Evolutionary conservation across 2,888 invertebrate genomes (phyloP).

Genomic region (Chloromyia formosa): DNA sequence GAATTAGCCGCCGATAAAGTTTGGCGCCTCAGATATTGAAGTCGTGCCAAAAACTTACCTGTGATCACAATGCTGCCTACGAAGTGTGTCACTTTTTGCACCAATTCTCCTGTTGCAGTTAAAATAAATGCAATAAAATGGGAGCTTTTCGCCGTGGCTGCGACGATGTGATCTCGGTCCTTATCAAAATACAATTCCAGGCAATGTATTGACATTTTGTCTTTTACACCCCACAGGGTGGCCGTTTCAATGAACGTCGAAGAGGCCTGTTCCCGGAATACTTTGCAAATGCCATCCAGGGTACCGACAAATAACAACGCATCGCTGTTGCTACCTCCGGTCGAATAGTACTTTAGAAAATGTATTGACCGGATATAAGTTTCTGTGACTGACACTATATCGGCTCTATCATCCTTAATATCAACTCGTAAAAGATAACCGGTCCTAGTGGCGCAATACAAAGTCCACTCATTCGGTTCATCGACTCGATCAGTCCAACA

Average conservation of each 20-base stretch:
- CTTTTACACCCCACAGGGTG: conserved; percentile 47
- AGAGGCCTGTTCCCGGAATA: conserved; percentile 50
- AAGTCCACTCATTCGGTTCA: background rate
- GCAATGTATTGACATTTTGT: conserved; percentile 56
- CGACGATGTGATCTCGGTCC: conserved; percentile 52
- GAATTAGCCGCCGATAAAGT: too few species aligned
- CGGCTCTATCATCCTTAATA: conserved; percentile 9
- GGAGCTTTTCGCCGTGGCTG: conserved; percentile 52
- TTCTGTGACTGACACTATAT: conserved; percentile 35
- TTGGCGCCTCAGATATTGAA: too few species aligned
- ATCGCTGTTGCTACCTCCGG: conserved; percentile 36
- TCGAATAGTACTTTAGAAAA: conserved; percentile 38
- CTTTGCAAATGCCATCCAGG: conserved; percentile 54
- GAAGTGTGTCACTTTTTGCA: conserved; percentile 12
- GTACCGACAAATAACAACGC: conserved; percentile 56
- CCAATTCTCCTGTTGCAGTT: conserved; percentile 41
- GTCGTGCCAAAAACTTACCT: conserved; percentile 43
- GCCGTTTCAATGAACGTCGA: conserved; percentile 2
- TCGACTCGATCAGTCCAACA: conserved; percentile 52
- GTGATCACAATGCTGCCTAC: conserved; percentile 41
- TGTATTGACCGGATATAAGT: conserved; percentile 39
- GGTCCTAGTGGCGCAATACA: conserved; percentile 55
- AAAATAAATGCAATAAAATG: conserved; percentile 57
- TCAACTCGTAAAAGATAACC: conserved; percentile 56
- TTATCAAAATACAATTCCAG: conserved; percentile 52